These are phyloP conservation scores for Loris lydekkerianus DNA, from an alignment of 2,797 vertebrate species.

Conservation along the genomic window DNA sequence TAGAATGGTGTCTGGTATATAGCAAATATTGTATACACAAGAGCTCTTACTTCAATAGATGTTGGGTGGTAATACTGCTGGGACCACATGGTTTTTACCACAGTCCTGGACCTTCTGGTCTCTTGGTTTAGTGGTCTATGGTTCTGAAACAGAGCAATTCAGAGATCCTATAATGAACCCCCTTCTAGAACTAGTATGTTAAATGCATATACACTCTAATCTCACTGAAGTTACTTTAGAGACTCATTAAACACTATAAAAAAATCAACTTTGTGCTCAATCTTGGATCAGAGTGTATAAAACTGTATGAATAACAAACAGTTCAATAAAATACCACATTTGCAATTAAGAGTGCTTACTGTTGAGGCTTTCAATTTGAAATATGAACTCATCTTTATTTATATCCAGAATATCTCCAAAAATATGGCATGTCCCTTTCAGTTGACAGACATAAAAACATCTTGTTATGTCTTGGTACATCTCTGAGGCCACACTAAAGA, in stretches of 20 bases:
- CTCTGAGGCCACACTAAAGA: not conserved
- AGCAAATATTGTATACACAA: not conserved
- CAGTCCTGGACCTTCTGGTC: not conserved
- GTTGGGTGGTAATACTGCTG: not conserved
- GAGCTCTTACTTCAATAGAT: not conserved
- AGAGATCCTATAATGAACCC: not conserved
- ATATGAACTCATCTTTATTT: conserved; percentile 40
- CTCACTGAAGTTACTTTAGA: not conserved
- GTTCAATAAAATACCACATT: not conserved
- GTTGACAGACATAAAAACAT: not conserved
- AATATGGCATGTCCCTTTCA: conserved; percentile 30
- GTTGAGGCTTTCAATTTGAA: conserved; percentile 38
- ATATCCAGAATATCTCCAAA: conserved; percentile 39
- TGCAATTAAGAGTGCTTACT: not conserved
- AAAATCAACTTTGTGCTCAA: not conserved
- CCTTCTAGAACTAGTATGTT: not conserved
- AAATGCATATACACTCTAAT: not conserved
- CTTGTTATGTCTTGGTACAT: not conserved
- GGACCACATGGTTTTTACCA: not conserved
- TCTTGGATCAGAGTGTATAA: not conserved
- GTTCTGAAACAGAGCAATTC: not conserved
- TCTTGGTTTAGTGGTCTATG: not conserved
- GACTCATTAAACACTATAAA: not conserved
- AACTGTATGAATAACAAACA: not conserved
- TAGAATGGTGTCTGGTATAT: not conserved